Evolutionary conservation across 2,113 vertebrate genomes (phyloP), one percentile per base, ranked within the genome.

Genomic region (Oreochromis spilurus): DNA sequence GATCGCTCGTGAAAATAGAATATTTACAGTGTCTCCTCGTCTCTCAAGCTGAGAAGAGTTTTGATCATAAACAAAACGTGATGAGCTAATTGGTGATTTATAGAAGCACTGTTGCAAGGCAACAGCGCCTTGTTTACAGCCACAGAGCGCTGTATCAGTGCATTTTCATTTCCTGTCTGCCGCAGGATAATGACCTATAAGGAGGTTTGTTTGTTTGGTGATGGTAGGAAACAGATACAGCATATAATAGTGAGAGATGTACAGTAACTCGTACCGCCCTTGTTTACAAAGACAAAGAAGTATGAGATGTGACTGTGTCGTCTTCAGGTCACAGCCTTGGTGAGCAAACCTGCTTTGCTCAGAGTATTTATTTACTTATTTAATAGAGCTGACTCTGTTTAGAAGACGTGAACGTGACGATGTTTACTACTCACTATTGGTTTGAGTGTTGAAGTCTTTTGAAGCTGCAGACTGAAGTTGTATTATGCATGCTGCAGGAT

Each of bases 131-230:
- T 84, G 82, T 85, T 90, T 83, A 67, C 12, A 50, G 34, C 43
- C 36, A 45, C 60, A 89, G 55, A 43, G 11, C 62, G 13, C 62
- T 58, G 40, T 75, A n/a, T 87, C 50, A 45, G 62, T 55, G 82
- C 72, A 19, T 75, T 79, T 72, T 82, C 48, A 81, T n/a, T 62
- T 86, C 65, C 85, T 92, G 67, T 72, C 79, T 82, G 54, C 16
- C 21, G 84, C 54, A 50, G 55, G 87, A 89, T 81, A 67, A 36
- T 21, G 24, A 65, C 34, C 45, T 67, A 78, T 79, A 72, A 38
- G 75, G n/a, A 45, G 4, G 17, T 45, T 58, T 72, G 38, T 78
- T 79, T 89, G 53, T 81, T 58, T 50, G 86, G 38, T 81, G 53
- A 81, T 45, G 13, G 50, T 77, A 77, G 72, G 45, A 34, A n/a